phyloP scores from a whole-genome alignment of 2,888 invertebrate genomes.

The Ophioninae sp. region DNA sequence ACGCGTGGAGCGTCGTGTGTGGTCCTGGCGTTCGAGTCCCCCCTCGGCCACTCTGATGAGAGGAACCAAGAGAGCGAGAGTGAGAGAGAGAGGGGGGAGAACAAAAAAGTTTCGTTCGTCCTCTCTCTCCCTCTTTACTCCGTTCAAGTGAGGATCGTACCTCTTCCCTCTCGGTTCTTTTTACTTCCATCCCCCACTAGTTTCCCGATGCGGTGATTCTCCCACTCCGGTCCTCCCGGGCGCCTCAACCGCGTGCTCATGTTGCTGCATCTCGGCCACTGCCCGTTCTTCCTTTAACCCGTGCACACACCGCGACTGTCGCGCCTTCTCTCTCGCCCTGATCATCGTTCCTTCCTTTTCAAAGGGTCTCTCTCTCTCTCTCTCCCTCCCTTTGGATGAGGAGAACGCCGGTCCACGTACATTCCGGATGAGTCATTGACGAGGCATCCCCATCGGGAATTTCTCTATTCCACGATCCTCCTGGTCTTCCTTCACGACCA shows the following conservation, averaged over 20 bases:
- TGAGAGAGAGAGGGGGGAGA: constrained; percentile 1
- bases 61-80: constrained; percentile 21
- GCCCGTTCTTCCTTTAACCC: constrained; percentile 50
- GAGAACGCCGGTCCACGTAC: constrained; percentile 29
- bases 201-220: constrained; percentile 53
- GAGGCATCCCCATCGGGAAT: constrained; percentile 45
- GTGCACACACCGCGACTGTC: constrained; percentile 15
- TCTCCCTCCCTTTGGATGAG: constrained; percentile 1
- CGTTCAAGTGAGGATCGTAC: constrained; percentile 41
- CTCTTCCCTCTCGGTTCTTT: constrained; percentile 51
- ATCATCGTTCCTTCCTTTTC: constrained; percentile 39
- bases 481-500: neutral
- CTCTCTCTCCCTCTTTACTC: constrained; percentile 57
- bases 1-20: constrained; percentile 81
- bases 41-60: constrained; percentile 59
- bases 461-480: constrained; percentile 19
- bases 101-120: constrained; percentile 48
- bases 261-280: constrained; percentile 49
- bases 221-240: constrained; percentile 46
- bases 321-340: constrained; percentile 2
- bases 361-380: constrained; percentile 29
- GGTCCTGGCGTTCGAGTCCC: constrained; percentile 77
- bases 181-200: constrained; percentile 61
- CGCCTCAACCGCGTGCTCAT: constrained; percentile 56
- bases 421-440: constrained; percentile 55